Base-by-base conservation (phyloP, 2,797 vertebrate species). In the Sebastes paucispinis region DNA sequence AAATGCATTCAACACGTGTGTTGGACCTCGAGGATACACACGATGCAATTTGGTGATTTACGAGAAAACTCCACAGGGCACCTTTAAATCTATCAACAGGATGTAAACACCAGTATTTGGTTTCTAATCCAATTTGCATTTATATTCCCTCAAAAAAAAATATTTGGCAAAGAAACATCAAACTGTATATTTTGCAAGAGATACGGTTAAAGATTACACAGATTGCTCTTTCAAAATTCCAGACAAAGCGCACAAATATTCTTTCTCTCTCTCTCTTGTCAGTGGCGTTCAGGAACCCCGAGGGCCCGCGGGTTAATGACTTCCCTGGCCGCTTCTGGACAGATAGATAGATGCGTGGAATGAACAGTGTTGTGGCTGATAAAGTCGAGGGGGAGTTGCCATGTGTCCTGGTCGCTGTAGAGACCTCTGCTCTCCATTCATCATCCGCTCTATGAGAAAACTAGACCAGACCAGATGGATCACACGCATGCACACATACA, bases 281-380 rank as follows among this genome's bases (percentile, higher is more conserved):
- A 14, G 81, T 24, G 70, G 62, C 16, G 31, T 73, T 78, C 65
- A 72, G 76, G 75, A 78, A 70, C 52, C 77, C 69, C 20, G 65
- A 77, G 79, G 75, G 71, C 67, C 64, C 14, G 43, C 29, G 91
- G 90, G 88, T 89, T 90, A 91, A 92, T 83, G 86, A 85, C 81
- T 84, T 83, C 75, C 39, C 77, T 24, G 59, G 81, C 88, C 11
- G 55, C 75, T 6, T 80, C 71, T 36, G 87, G 75, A 86, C 80
- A 84, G 77, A 81, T 20, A 83, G 82, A 85, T 73, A 27, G 83
- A 88, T 80, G 81, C 9, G 22, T 50, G 55, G 52, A 73, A 66
- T 43, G 78, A 87, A 59, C 58, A 14, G 67, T 71, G 78, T 36
- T 82, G 84, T 59, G 63, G 80, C 68, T 76, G 88, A 91, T 92